These are phyloP conservation scores for Orius insidiosus DNA, from an alignment of 1,140 invertebrate genomes.

Conservation along the genomic window DNA sequence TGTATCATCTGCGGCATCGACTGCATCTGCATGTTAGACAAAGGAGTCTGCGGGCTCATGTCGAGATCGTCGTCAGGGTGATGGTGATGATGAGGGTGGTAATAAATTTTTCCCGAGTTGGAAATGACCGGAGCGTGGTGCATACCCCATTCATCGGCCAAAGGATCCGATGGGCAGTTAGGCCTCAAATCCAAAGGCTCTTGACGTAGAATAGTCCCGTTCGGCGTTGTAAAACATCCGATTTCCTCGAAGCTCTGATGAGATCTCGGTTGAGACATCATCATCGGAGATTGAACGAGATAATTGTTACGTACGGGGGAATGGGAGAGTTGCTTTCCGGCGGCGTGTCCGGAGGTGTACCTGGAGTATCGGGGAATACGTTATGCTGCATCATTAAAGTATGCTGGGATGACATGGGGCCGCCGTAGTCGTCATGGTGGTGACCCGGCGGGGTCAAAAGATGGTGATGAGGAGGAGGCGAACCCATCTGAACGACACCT, in stretches of 20 bases:
- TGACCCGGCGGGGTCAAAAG: conserved; percentile 17
- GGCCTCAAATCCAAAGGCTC: conserved; percentile 60
- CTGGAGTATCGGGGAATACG: conserved; percentile 28
- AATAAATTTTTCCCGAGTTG: conserved; percentile 1
- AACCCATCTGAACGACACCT: conserved; percentile 2
- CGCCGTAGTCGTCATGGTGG: conserved; percentile 12
- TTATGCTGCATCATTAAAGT: not conserved
- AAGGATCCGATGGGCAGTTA: conserved; percentile 29
- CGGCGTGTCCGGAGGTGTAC: conserved; percentile 61
- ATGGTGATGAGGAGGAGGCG: conserved; percentile 11
- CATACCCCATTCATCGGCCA: conserved; percentile 10
- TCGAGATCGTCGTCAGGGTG: conserved; percentile 9
- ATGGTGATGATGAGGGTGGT: conserved; percentile 17
- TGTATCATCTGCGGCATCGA: not conserved
- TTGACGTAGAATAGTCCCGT: conserved; percentile 32
- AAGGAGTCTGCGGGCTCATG: conserved; percentile 24
- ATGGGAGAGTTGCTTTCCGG: conserved; percentile 38
- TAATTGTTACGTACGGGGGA: conserved; percentile 25
- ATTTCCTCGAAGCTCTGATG: conserved; percentile 37
- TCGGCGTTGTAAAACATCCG: conserved; percentile 38
- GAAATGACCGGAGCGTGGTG: conserved; percentile 1
- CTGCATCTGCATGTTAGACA: conserved; percentile 26
- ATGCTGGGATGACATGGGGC: not conserved
- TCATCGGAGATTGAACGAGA: conserved; percentile 21
- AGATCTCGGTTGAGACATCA: conserved; percentile 22